These are phyloP conservation scores for Achroia grisella DNA, from an alignment of 1,140 invertebrate genomes.

Conservation along the genomic window DNA sequence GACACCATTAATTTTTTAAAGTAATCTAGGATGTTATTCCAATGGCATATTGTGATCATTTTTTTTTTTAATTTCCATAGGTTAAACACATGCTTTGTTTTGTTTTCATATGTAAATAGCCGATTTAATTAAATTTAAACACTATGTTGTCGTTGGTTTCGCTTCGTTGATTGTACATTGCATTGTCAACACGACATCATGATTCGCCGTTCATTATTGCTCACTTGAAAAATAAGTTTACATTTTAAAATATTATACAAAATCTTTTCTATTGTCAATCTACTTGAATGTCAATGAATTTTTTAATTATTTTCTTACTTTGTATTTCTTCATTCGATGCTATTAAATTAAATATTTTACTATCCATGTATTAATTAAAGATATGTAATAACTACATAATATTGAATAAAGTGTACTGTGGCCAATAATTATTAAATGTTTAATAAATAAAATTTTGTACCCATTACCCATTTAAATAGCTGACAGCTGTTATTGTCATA, in stretches of 20 bases:
- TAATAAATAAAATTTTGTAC: constrained; percentile 70
- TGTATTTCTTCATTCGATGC: constrained; percentile 16
- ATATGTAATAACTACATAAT: constrained; percentile 48
- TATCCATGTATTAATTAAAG: constrained; percentile 21
- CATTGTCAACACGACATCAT: constrained; percentile 26
- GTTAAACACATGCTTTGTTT: constrained; percentile 36
- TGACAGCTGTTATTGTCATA: constrained; percentile 58
- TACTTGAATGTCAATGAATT: constrained; percentile 30
- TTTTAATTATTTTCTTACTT: constrained; percentile 1
- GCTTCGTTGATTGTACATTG: constrained; percentile 35
- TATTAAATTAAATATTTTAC: constrained; percentile 9
- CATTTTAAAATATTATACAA: constrained; percentile 17
- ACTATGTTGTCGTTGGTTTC: constrained; percentile 34
- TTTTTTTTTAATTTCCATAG: constrained; percentile 52
- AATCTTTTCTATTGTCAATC: constrained; percentile 25
- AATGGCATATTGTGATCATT: constrained; percentile 67
- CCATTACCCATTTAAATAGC: constrained; percentile 64
- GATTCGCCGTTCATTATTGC: constrained; percentile 42
- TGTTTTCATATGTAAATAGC: constrained; percentile 34
- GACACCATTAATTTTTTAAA: constrained; percentile 50
- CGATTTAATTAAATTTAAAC: constrained; percentile 37
- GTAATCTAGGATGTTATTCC: constrained; percentile 58
- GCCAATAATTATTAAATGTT: constrained; percentile 60
- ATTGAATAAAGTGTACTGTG: constrained; percentile 52
- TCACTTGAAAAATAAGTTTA: constrained; percentile 27